Percentiles rank a stretch among this genome's conserved stretches.
Conservation (phyloP, 2,797 vertebrate genomes). For the Enteromius viviparus region DNA sequence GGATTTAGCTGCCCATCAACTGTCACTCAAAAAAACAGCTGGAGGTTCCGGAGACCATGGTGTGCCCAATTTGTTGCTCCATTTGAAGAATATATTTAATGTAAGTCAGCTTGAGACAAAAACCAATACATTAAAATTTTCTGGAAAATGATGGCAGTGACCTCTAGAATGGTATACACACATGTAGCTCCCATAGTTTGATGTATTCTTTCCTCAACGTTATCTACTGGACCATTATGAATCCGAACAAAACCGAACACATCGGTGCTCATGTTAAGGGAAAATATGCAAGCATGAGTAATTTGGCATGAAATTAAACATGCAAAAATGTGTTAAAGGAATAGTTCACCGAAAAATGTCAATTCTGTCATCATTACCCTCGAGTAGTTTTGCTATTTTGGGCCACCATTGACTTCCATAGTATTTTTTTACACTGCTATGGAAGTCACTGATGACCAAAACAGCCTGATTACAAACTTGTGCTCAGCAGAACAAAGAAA, state of each 20-base stretch:
- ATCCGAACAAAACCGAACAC: background rate
- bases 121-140: background rate
- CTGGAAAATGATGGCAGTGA: background rate
- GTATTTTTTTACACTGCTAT: no score
- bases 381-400: no score
- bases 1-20: slow-evolving; percentile 52
- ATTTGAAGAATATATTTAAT: slow-evolving; percentile 24
- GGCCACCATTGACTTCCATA: no score
- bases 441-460: no score
- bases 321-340: background rate
- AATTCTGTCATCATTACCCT: no score
- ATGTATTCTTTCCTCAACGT: background rate
- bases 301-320: background rate
- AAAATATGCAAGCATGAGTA: background rate
- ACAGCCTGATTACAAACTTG: no score
- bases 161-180: background rate
- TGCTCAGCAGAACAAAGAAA: no score
- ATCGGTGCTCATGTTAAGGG: background rate
- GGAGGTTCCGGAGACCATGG: slow-evolving; percentile 23
- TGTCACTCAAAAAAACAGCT: slow-evolving; percentile 36
- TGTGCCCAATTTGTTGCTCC: slow-evolving; percentile 24
- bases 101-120: background rate
- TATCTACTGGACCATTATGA: background rate
- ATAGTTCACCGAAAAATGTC: no score
- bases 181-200: background rate